Evolutionary conservation across 2,113 vertebrate genomes (phyloP).

Genomic region (Gobius niger): DNA sequence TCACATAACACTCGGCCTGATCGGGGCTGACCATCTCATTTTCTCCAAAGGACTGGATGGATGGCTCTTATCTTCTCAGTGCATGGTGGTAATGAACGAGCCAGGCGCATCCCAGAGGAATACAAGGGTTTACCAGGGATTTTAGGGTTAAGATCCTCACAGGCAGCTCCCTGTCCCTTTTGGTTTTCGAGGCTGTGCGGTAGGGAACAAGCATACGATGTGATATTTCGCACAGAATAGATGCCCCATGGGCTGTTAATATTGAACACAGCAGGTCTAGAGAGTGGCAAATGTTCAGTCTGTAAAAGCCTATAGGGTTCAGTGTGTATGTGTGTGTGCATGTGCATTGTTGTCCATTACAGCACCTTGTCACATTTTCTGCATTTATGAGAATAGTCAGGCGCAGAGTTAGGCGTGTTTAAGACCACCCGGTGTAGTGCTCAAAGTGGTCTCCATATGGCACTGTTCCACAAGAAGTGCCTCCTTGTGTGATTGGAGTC

Average conservation of each 20-base stretch:
- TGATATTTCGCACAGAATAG: constrained; percentile 49
- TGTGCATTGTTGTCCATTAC: not conserved
- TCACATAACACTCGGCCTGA: constrained; percentile 14
- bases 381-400: constrained; percentile 15
- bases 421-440: constrained; percentile 18
- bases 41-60: constrained; percentile 16
- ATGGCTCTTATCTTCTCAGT: constrained; percentile 21
- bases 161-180: constrained; percentile 17
- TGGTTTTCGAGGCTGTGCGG: constrained; percentile 19
- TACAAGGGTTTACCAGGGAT: constrained; percentile 19
- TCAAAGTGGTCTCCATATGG: constrained; percentile 25
- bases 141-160: constrained; percentile 31
- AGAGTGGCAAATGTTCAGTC: constrained; percentile 48
- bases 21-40: constrained; percentile 33
- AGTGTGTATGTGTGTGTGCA: constrained; percentile 6
- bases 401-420: constrained; percentile 22
- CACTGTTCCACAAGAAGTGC: constrained; percentile 24
- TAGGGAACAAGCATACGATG: constrained; percentile 21
- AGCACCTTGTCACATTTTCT: constrained; percentile 19
- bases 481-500: constrained; percentile 26
- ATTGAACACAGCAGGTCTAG: constrained; percentile 67
- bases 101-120: not conserved
- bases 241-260: constrained; percentile 64
- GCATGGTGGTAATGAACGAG: constrained; percentile 23
- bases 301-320: constrained; percentile 36